Percentiles rank a stretch among this genome's conserved stretches.
Conservation (phyloP, 2,888 invertebrate genomes). For the Nephrotoma flavescens region DNA sequence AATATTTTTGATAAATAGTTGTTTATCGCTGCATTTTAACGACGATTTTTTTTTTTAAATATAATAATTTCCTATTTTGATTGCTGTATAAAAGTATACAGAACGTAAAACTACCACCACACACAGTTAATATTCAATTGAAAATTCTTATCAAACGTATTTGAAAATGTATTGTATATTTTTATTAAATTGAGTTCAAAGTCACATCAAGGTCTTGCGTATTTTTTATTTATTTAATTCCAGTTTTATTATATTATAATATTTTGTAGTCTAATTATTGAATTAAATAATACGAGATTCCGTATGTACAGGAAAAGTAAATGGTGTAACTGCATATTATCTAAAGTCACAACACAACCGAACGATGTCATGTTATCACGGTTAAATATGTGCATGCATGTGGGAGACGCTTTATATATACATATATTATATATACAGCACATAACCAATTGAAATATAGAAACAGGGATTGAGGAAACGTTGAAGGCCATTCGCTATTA, state of each 20-base stretch:
- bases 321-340: neutral
- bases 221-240: neutral
- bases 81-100: neutral
- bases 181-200: constrained; percentile 4
- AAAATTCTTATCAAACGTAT: neutral
- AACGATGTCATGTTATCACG: neutral
- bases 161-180: neutral
- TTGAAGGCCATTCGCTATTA: constrained; percentile 5
- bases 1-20: neutral
- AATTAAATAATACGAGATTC: neutral
- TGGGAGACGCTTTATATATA: neutral
- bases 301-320: neutral
- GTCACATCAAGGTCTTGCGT: constrained; percentile 5
- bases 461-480: constrained; percentile 2
- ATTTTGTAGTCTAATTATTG: neutral
- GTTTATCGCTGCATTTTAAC: neutral
- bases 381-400: neutral
- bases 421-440: neutral
- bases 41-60: neutral
- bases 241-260: neutral
- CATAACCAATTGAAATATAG: neutral
- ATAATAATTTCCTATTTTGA: neutral
- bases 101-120: neutral
- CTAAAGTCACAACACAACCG: neutral
- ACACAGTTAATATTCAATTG: neutral